Percentiles rank a stretch among this genome's conserved stretches.
phyloP scores from a whole-genome alignment of 2,113 vertebrate species.

The Pterocles burchelli region DNA sequence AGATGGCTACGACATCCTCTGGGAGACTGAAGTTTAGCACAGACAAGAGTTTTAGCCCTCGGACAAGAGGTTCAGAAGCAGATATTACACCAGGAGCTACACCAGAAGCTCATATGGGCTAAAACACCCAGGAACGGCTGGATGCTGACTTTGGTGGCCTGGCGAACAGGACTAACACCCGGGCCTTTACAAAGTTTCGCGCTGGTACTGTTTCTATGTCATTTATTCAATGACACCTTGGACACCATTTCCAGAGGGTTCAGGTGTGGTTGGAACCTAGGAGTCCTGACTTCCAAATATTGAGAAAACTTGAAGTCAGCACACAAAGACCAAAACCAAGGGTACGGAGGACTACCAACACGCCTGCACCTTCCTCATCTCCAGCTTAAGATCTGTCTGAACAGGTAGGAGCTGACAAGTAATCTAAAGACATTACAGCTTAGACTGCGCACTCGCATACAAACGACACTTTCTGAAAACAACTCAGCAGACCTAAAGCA shows the following conservation, averaged over 20 bases:
- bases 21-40: background rate
- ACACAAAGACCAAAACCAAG: background rate
- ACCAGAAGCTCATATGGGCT: background rate
- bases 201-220: rapidly evolving
- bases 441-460: background rate
- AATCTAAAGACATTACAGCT: background rate
- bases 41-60: too few species aligned
- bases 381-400: background rate
- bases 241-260: background rate
- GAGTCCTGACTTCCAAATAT: background rate
- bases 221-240: rapidly evolving
- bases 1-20: background rate
- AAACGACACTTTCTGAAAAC: background rate
- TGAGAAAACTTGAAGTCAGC: background rate
- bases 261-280: rapidly evolving
- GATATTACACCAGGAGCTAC: background rate
- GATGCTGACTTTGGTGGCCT: rapidly evolving
- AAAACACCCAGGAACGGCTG: rapidly evolving
- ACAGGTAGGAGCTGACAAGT: background rate
- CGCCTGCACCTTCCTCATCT: background rate
- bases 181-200: background rate
- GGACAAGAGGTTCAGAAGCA: rapidly evolving
- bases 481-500: background rate
- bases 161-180: background rate
- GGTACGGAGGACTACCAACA: too few species aligned